Evolutionary conservation across 2,113 vertebrate species (phyloP).

Genomic region (Hirundichthys speculiger): DNA sequence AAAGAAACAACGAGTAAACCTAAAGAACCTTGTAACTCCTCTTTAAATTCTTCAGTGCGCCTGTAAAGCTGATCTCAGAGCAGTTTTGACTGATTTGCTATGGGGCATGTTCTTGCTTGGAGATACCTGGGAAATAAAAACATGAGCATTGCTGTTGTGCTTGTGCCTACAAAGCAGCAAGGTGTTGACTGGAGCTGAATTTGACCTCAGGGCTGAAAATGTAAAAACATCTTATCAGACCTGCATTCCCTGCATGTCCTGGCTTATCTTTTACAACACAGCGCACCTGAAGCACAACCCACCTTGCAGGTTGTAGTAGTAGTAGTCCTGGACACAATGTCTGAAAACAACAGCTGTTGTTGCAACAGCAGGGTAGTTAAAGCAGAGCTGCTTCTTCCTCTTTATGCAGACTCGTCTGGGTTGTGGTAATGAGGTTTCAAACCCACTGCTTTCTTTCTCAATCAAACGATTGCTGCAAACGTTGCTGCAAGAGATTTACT

Average conservation of each 20-base stretch:
- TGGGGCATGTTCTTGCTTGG: too few relatives aligned
- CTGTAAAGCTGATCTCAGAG: too few relatives aligned
- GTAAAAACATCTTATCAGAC: conserved; percentile 30
- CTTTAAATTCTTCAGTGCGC: too few relatives aligned
- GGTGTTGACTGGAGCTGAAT: conserved; percentile 2
- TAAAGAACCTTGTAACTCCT: too few relatives aligned
- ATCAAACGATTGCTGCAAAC: background rate
- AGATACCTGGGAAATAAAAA: too few relatives aligned
- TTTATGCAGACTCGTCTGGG: background rate
- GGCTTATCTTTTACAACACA: conserved; percentile 43
- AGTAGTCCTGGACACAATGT: background rate
- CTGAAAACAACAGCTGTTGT: background rate
- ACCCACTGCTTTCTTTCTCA: background rate
- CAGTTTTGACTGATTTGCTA: too few relatives aligned
- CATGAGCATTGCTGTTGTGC: background rate
- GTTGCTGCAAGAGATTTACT: background rate
- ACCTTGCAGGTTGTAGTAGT: background rate
- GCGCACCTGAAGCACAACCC: conserved; percentile 11
- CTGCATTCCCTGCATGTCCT: conserved; percentile 68
- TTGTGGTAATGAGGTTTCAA: background rate
- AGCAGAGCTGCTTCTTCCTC: background rate
- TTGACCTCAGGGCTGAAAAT: conserved; percentile 29
- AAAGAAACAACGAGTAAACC: too few relatives aligned
- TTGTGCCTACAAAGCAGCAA: background rate
- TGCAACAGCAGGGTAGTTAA: background rate